Base-by-base conservation (phyloP, 1,140 invertebrate genomes). In the Lasioglossum baleicum region DNA sequence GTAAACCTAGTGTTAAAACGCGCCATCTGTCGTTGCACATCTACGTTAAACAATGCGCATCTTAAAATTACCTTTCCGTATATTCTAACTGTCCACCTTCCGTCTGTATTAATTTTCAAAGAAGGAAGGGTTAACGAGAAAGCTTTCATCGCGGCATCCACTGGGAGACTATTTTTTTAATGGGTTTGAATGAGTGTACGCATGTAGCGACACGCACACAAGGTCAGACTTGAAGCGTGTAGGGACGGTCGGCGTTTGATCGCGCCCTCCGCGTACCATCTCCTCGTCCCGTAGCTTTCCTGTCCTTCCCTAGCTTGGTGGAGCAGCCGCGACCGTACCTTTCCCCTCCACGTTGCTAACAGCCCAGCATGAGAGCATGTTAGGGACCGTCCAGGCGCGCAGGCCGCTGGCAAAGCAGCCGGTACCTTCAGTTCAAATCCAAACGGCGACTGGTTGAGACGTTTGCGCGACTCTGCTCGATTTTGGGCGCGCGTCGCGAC, bases 401-500 rank as follows among this genome's bases (percentile, higher is more conserved):
- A 44, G 48, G 20, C 51, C 26, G 26, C 75, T 15, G 73, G 10
- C 61, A 22, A 56, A 13, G 40, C 64, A 58, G 63, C 51, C 65
- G 70, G 56, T 56, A 68, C 67, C 61, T 31, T 72, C 75, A 82
- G 80, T 82, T 72, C 51, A 72, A 78, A 73, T 67, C 75, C 48
- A 78, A 78, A 82, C 75, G 69, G 42, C 44, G 75, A 51, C 4
- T 15, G 15, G 63, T 77, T 53, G 31, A 44, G 80, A 67, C 68
- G 22, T n/a, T 11, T 15, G 60, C 60, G 58, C 60, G 66, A 51
- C 63, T 67, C 40, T 53, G 78, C 71, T 80, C 78, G 53, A 80
- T 51, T 68, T 67, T 80, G 78, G 71, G 78, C 78, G 72, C 78
- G 78, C 78, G 78, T 80, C 78, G 78, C 78, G 76, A 66, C 76